Evolutionary conservation across 2,888 invertebrate species (phyloP).

Genomic region (Myathropa florea): DNA sequence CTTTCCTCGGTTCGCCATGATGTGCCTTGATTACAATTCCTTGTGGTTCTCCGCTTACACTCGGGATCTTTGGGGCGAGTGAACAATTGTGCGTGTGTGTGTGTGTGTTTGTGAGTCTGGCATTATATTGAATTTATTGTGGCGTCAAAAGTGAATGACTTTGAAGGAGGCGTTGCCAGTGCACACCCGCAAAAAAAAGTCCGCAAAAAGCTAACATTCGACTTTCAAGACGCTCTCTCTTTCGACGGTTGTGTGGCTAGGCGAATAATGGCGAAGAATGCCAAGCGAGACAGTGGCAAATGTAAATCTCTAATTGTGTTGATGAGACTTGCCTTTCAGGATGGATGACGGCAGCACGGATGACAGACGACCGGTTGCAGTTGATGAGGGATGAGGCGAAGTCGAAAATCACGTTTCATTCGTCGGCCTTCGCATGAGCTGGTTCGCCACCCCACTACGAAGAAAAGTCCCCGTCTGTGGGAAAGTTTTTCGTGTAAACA

Average conservation of each 20-base stretch:
- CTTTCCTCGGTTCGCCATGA: slow-evolving; percentile 45
- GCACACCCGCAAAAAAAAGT: not conserved
- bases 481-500: slow-evolving; percentile 47
- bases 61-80: not conserved
- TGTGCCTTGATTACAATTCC: slow-evolving; percentile 58
- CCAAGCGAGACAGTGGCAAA: slow-evolving; percentile 63
- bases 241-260: not conserved
- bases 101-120: slow-evolving; percentile 11
- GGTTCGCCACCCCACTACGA: not conserved
- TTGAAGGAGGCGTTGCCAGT: not conserved
- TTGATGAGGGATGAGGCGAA: slow-evolving; percentile 3
- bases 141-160: slow-evolving; percentile 29
- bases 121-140: slow-evolving; percentile 46
- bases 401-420: slow-evolving; percentile 45
- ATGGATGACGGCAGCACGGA: slow-evolving; percentile 1
- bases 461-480: not conserved
- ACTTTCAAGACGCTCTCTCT: not conserved
- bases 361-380: slow-evolving; percentile 38
- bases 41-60: slow-evolving; percentile 16
- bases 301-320: slow-evolving; percentile 70
- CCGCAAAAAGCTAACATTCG: not conserved
- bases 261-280: slow-evolving; percentile 57
- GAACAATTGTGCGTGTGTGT: not conserved
- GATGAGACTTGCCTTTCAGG: slow-evolving; percentile 50
- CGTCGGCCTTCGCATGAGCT: not conserved